Percentiles rank a stretch among this genome's conserved stretches.
Evolutionary conservation across 2,888 invertebrate genomes (phyloP).

Genomic region (Stratiomys singularior): DNA sequence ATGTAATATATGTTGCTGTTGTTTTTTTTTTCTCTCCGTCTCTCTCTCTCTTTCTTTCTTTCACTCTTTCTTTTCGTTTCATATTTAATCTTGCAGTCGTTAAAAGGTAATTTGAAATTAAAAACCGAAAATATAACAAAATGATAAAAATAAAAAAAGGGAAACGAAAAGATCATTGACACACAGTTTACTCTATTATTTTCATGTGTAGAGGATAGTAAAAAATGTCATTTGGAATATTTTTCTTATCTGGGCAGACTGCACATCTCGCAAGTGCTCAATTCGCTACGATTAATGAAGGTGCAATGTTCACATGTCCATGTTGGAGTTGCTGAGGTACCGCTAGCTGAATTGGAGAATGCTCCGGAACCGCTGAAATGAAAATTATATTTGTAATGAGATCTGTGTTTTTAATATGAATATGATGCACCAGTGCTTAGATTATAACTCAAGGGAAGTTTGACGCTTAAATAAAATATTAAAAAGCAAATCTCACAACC

Average conservation of each 20-base stretch:
- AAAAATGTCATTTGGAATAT: constrained; percentile 10
- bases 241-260: constrained; percentile 76
- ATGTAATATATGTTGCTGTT: background rate
- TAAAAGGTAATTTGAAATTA: background rate
- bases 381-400: background rate
- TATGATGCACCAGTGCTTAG: no score
- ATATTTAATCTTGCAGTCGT: background rate
- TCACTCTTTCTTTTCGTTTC: background rate
- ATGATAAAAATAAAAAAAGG: background rate
- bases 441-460: no score
- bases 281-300: constrained; percentile 84
- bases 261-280: constrained; percentile 90
- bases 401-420: no score
- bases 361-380: constrained; percentile 58
- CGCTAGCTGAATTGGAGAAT: constrained; percentile 55
- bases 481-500: no score
- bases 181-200: background rate
- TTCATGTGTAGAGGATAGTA: background rate
- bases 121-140: no score
- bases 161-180: background rate
- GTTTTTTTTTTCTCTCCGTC: background rate
- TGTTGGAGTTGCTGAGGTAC: constrained; percentile 63
- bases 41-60: background rate
- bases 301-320: constrained; percentile 97
- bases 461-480: no score